These are phyloP conservation scores for Gadopsis bispinosus DNA, from an alignment of 2,797 vertebrate genomes.

Conservation along the genomic window DNA sequence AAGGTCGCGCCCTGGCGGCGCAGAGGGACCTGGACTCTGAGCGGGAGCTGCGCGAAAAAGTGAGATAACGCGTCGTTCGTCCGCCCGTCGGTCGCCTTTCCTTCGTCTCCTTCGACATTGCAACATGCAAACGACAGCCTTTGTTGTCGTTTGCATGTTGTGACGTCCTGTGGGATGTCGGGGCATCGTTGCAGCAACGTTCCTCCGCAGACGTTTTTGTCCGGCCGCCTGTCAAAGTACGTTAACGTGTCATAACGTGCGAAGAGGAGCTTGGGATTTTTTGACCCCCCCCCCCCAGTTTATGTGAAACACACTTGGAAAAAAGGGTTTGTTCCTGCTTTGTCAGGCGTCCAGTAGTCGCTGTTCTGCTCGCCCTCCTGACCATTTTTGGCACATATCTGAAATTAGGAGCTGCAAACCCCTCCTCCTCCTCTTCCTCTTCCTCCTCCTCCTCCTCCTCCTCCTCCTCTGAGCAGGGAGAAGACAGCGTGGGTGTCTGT, in stretches of 20 bases:
- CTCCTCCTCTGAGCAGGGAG: slow-evolving; percentile 60
- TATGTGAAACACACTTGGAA: neutral
- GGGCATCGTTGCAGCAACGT: neutral
- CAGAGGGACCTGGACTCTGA: slow-evolving; percentile 91
- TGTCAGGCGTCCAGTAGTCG: neutral
- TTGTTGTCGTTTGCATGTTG: too few species aligned
- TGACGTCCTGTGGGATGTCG: neutral
- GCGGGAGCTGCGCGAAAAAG: slow-evolving; percentile 91
- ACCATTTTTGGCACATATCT: slow-evolving; percentile 10
- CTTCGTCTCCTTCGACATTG: too few species aligned
- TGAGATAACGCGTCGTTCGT: slow-evolving; percentile 78
- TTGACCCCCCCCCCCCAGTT: too few species aligned
- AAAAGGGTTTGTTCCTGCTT: neutral
- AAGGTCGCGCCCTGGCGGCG: slow-evolving; percentile 88
- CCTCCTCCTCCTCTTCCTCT: slow-evolving; percentile 30
- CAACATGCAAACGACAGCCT: too few species aligned
- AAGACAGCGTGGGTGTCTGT: slow-evolving; percentile 57
- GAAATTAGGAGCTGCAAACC: slow-evolving; percentile 8
- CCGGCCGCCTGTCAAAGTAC: slow-evolving; percentile 2
- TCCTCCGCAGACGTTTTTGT: slow-evolving; percentile 33
- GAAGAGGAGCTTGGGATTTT: too few species aligned
- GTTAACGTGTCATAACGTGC: too few species aligned
- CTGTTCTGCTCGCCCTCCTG: slow-evolving; percentile 2
- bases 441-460: slow-evolving; percentile 30
- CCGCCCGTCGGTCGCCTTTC: neutral